phyloP scores from a whole-genome alignment of 2,113 vertebrate species.

The Xiphophorus maculatus region DNA sequence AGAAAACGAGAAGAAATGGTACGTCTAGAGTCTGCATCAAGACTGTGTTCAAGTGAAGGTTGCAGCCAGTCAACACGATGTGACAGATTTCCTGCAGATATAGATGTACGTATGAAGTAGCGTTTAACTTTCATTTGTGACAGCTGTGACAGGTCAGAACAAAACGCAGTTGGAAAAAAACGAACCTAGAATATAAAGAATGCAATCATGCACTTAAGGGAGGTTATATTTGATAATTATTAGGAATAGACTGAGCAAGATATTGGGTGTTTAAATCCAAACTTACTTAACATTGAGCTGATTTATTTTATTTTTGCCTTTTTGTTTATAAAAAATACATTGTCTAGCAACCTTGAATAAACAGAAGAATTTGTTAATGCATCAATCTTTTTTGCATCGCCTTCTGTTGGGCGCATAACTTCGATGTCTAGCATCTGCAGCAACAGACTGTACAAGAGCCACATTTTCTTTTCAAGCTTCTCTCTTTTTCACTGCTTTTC shows the following conservation, averaged over 20 bases:
- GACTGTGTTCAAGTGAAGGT: conserved; percentile 29
- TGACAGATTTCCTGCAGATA: conserved; percentile 7
- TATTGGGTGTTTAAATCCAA: not conserved
- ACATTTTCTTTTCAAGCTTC: not conserved
- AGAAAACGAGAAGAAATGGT: conserved; percentile 41
- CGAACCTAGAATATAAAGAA: not conserved
- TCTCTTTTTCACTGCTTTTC: not conserved
- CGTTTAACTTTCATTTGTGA: not conserved
- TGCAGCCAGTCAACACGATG: conserved; percentile 37
- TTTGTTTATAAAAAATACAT: conserved; percentile 42
- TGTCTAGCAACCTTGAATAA: too few relatives aligned
- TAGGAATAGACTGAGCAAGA: not conserved
- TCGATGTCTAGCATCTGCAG: not conserved
- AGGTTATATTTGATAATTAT: not conserved
- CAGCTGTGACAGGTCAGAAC: not conserved
- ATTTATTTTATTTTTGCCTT: not conserved
- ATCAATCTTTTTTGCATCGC: not conserved
- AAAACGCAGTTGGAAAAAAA: not conserved
- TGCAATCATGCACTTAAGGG: not conserved
- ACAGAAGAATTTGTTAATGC: not conserved
- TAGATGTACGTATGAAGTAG: not conserved
- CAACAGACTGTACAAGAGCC: not conserved
- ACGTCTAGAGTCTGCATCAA: conserved; percentile 40
- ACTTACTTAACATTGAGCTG: not conserved
- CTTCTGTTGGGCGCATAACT: not conserved